Evolutionary conservation across 2,113 vertebrate genomes (phyloP), one percentile per base, ranked within the genome.

Genomic region (Thalassoma bifasciatum): DNA sequence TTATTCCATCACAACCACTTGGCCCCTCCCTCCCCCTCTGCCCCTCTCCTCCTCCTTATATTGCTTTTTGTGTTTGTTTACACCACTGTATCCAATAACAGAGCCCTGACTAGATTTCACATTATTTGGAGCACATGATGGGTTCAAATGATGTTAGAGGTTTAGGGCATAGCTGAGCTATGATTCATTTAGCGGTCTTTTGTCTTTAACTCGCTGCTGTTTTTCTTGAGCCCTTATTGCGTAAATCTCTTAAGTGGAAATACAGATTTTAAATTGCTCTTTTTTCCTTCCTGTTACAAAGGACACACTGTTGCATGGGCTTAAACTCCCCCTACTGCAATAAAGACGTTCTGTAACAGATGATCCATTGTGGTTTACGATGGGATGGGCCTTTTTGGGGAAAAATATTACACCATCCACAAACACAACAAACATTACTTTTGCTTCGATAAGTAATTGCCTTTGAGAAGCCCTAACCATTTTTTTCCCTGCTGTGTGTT

Each of bases 401-500:
- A 30, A 30, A 30, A 30, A 30, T 6, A 6, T 30, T 9, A 30
- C 3, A 6, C n/a, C n/a, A n/a, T n/a, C n/a, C n/a, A n/a, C n/a
- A n/a, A n/a, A n/a, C n/a, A n/a, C n/a, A n/a, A n/a, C n/a, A n/a
- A n/a, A n/a, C n/a, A n/a, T n/a, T n/a, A n/a, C n/a, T n/a, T n/a
- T n/a, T n/a, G n/a, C n/a, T n/a, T n/a, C n/a, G n/a, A n/a, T n/a
- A n/a, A n/a, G n/a, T n/a, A n/a, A n/a, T 30, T 30, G 30, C 6
- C 30, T 30, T 30, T 30, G 30, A 30, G 3, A 30, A 30, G n/a
- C 56, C 17, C 49, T n/a, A 50, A 34, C n/a, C 83, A 77, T 78
- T 50, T 36, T 71, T 47, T 81, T 22, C 58, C 71, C 68, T 65
- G 66, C 7, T 78, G 44, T 75, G 77, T 84, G 66, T 86, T 75